Conservation (phyloP, 2,113 vertebrate species). For the Rana temporaria region DNA sequence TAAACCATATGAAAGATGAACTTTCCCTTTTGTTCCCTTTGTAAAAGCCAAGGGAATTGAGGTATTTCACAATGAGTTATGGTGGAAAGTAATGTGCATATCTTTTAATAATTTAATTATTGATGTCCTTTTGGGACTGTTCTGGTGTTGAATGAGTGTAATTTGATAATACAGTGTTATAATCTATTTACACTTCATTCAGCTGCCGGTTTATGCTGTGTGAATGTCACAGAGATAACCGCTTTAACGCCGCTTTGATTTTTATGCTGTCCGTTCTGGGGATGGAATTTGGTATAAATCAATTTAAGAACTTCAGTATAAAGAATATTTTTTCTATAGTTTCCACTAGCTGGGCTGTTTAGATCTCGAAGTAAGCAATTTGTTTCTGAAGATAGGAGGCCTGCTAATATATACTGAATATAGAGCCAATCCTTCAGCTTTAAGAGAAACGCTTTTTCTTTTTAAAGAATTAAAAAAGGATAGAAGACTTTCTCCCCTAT, state of each 20-base stretch:
- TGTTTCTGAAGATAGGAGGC: not conserved
- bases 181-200: constrained; percentile 32
- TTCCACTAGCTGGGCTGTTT: too few relatives aligned
- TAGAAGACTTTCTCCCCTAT: too few relatives aligned
- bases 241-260: constrained; percentile 2
- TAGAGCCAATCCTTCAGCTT: too few relatives aligned
- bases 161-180: constrained; percentile 10
- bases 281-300: too few relatives aligned
- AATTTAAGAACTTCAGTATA: too few relatives aligned
- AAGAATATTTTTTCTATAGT: too few relatives aligned
- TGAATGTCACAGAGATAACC: constrained; percentile 24
- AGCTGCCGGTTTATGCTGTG: constrained; percentile 10
- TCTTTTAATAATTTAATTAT: constrained; percentile 11
- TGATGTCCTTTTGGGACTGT: not conserved
- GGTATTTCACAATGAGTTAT: not conserved
- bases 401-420: not conserved
- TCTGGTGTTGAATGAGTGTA: not conserved
- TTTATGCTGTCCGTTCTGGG: not conserved
- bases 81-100: not conserved
- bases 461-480: too few relatives aligned
- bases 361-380: too few relatives aligned
- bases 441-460: too few relatives aligned
- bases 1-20: too few relatives aligned
- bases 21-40: too few relatives aligned
- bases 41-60: not conserved